Percentiles rank a stretch among this genome's conserved stretches.
Conservation (phyloP, 2,797 vertebrate genomes). For the Merluccius polli region DNA sequence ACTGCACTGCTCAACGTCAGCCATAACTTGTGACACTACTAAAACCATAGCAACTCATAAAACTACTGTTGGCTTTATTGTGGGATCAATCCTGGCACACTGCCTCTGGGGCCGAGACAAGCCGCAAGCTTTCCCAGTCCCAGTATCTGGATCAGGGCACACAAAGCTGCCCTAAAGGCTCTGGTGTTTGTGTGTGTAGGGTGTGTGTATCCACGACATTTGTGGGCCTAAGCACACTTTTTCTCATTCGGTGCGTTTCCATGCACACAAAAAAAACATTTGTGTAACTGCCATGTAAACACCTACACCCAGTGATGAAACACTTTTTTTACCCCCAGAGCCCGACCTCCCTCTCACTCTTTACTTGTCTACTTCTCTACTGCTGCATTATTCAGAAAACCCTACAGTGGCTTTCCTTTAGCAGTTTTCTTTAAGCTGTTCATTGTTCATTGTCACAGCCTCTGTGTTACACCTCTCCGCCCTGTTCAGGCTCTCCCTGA, state of each 20-base stretch:
- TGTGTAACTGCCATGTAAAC: not conserved
- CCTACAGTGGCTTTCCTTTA: too few relatives aligned
- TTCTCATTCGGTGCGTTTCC: too few relatives aligned
- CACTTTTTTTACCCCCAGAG: not conserved
- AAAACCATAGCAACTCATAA: conserved; percentile 2
- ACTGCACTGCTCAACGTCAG: not conserved
- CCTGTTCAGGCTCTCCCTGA: too few relatives aligned
- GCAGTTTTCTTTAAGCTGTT: too few relatives aligned
- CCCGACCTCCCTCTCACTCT: not conserved
- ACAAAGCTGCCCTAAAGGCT: not conserved
- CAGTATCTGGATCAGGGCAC: not conserved
- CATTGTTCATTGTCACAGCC: too few relatives aligned
- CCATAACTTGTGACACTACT: not conserved
- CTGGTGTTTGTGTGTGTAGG: not conserved
- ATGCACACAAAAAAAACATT: not conserved
- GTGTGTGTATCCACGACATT: not conserved
- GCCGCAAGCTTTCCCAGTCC: not conserved
- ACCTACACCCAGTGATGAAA: not conserved
- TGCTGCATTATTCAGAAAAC: too few relatives aligned
- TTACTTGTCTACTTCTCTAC: too few relatives aligned
- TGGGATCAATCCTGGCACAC: not conserved
- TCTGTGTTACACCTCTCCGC: too few relatives aligned
- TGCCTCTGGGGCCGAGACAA: not conserved
- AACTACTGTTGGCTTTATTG: not conserved
- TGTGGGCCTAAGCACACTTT: not conserved